phyloP scores from a whole-genome alignment of 1,140 invertebrate genomes.

The Spodoptera litura region DNA sequence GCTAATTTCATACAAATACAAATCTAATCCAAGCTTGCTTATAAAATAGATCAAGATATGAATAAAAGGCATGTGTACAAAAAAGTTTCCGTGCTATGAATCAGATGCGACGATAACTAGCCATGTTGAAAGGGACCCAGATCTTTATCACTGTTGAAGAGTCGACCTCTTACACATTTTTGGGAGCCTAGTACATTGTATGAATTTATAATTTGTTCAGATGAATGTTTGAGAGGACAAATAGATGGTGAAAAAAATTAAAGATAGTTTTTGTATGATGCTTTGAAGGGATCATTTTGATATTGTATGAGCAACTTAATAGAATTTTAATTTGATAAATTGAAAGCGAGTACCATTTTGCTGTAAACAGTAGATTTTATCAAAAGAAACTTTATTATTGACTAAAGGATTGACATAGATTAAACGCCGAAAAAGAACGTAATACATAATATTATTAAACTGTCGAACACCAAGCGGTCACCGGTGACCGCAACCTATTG shows the following conservation, averaged over 20 bases:
- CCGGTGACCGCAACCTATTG: no score
- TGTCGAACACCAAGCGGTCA: no score
- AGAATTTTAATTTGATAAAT: no score
- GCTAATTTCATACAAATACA: slow-evolving; percentile 73
- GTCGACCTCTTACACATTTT: slow-evolving; percentile 76
- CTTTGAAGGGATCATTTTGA: slow-evolving; percentile 37
- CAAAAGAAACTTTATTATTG: no score
- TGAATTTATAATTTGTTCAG: slow-evolving; percentile 72
- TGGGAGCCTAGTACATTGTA: slow-evolving; percentile 78
- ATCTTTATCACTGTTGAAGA: slow-evolving; percentile 65
- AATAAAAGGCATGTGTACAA: slow-evolving; percentile 62
- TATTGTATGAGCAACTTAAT: background rate
- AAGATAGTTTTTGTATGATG: slow-evolving; percentile 26
- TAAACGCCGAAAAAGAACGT: no score
- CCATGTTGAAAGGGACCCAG: slow-evolving; percentile 77
- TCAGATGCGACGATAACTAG: slow-evolving; percentile 70
- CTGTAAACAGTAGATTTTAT: no score
- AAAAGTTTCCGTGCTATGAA: slow-evolving; percentile 67
- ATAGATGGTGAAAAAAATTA: slow-evolving; percentile 47
- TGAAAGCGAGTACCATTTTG: no score
- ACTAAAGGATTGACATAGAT: no score
- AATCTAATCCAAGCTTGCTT: slow-evolving; percentile 69
- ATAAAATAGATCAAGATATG: slow-evolving; percentile 72
- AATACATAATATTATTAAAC: no score
- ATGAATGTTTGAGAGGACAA: slow-evolving; percentile 25